Base-by-base conservation (phyloP, 2,113 vertebrate species). In the Zapus hudsonius region DNA sequence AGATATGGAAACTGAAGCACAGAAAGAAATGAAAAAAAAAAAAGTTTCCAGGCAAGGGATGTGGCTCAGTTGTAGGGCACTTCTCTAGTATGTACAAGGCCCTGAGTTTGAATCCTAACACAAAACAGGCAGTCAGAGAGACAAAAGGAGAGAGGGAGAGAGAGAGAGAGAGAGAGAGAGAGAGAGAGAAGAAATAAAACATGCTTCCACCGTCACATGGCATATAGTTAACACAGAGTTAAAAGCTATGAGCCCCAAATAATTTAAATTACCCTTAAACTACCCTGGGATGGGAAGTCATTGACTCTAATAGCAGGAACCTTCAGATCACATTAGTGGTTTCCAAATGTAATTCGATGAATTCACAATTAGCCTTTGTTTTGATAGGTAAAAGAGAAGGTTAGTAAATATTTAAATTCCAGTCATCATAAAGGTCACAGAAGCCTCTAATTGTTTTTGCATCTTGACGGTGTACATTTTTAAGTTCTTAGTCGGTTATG, bases 371-470 rank as follows among this genome's bases (percentile, higher is more conserved):
- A 93, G 11, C 42, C 69, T 90, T 91, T 85, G 38, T 84, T 87
- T 89, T 90, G 61, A 25, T 52, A 88, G 80, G 13, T 93, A 67
- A 85, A 42, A 70, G 23, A 66, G 76, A 40, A 92, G 52, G 61
- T 84, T n/a, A 57, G 47, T 89, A 72, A 97, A 92, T 95, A 91
- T 95, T 94, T 95, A 87, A 89, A 96, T 87, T 78, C 74, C 59
- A 95, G 27, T 74, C 81, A 91, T 67, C 70, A 86, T 55, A 78
- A 92, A 93, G 72, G 82, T 83, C 92, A 96, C 91, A 93, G 87
- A 87, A 74, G 87, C 74, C 31, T 94, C 31, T 81, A 90, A 83
- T 92, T 90, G 84, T 70, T 85, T 84, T 90, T 93, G 42, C 83
- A 74, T 92, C 78, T 95, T 44, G 25, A 75, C 59, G 81, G 64